These are phyloP conservation scores for Oegoconia quadripuncta DNA, from an alignment of 2,888 invertebrate genomes.

Conservation along the genomic window DNA sequence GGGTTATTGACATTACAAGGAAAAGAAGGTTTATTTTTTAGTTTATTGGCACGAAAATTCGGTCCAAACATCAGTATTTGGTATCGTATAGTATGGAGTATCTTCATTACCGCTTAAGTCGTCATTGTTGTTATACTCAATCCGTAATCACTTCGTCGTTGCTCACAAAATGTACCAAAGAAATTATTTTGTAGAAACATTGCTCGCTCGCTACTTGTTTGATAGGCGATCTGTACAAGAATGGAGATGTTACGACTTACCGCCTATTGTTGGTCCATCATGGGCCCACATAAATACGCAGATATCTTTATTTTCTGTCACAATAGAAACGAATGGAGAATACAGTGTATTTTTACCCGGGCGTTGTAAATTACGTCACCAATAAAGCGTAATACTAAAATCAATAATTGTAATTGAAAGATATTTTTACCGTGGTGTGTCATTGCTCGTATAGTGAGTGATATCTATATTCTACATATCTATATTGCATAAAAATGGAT, in stretches of 20 bases:
- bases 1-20: conserved; percentile 7
- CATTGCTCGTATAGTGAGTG: no score
- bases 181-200: conserved; percentile 48
- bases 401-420: no score
- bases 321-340: no score
- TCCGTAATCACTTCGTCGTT: conserved; percentile 52
- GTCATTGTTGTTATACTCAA: conserved; percentile 35
- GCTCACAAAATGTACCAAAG: conserved; percentile 77
- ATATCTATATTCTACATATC: no score
- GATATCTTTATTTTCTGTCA: no score
- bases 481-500: no score
- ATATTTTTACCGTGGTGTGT: no score
- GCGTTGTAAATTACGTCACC: no score
- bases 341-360: no score
- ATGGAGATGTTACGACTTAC: background rate
- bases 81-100: conserved; percentile 40
- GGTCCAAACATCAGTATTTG: conserved; percentile 53
- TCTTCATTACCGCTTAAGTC: conserved; percentile 39
- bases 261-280: no score
- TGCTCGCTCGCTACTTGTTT: conserved; percentile 35
- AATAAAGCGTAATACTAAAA: no score
- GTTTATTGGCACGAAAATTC: conserved; percentile 33
- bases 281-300: no score
- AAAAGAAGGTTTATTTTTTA: conserved; percentile 22
- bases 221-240: background rate